These are phyloP conservation scores for Echinarachnius parma DNA, from an alignment of 53 echinoderm and acorn worm genomes.

Conservation along the genomic window DNA sequence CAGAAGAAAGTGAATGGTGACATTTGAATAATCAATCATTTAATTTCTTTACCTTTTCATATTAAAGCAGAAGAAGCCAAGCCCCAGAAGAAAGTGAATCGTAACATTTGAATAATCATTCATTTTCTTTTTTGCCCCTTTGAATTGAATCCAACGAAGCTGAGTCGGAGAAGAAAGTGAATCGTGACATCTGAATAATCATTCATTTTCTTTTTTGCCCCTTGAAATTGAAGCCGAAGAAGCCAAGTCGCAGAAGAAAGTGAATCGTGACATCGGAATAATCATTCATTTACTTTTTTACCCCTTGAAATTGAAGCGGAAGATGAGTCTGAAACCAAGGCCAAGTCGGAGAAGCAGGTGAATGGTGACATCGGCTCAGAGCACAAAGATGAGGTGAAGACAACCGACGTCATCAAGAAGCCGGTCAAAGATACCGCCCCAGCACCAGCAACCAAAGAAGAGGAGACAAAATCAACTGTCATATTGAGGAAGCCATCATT, in stretches of 20 bases:
- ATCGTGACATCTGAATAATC: too few species aligned
- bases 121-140: too few species aligned
- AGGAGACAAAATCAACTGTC: not conserved
- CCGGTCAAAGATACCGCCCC: slow-evolving; percentile 9
- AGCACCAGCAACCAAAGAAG: slow-evolving; percentile 13
- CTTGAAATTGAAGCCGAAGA: not conserved
- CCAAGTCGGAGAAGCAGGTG: not conserved
- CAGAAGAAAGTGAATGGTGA: too few species aligned
- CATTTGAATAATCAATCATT: too few species aligned
- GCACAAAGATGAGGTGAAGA: slow-evolving; percentile 9
- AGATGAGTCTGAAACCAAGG: not conserved
- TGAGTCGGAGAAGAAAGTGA: too few species aligned
- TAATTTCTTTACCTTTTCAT: too few species aligned
- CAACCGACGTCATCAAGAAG: slow-evolving; percentile 12
- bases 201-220: not conserved
- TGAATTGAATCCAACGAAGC: too few species aligned
- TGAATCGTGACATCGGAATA: slow-evolving; percentile 19
- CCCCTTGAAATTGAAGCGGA: not conserved
- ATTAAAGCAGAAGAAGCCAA: too few species aligned
- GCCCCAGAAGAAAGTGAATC: too few species aligned
- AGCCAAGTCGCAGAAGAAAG: not conserved
- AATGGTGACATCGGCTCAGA: slow-evolving; percentile 23
- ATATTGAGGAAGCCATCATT: slow-evolving; percentile 2
- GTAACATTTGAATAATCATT: too few species aligned
- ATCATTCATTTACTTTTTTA: not conserved